A percentile compares a stretch with the other conserved stretches of the same genome.
These are phyloP conservation scores for Percopsis transmontana DNA, from an alignment of 2,113 vertebrate genomes.

Conservation along the genomic window DNA sequence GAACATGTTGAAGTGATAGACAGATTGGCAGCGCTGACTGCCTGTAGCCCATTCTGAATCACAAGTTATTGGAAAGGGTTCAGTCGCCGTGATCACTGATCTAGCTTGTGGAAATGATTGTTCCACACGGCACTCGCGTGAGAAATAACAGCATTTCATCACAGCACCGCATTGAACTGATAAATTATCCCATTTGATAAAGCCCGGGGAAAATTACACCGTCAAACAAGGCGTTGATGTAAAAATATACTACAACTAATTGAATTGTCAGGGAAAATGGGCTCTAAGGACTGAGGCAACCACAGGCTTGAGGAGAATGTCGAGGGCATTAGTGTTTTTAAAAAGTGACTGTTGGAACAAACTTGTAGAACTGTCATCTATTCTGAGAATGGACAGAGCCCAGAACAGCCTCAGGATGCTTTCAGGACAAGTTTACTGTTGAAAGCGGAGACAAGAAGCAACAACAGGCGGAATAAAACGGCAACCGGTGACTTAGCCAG, in stretches of 20 bases:
- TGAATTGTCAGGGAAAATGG: conserved; percentile 43
- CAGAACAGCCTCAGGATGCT: neutral
- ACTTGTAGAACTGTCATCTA: conserved; percentile 17
- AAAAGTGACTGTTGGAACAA: conserved; percentile 20
- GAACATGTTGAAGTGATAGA: conserved; percentile 45
- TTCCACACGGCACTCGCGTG: neutral
- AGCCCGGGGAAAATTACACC: conserved; percentile 22
- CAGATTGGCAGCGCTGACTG: conserved; percentile 35
- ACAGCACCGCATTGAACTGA: conserved; percentile 33
- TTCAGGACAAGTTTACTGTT: conserved; percentile 19
- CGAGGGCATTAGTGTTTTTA: neutral
- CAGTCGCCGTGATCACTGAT: conserved; percentile 38
- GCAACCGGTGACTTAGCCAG: neutral
- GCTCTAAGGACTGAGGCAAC: neutral
- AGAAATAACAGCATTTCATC: conserved; percentile 46
- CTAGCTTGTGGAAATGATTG: conserved; percentile 24
- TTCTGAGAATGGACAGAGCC: neutral
- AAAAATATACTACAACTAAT: conserved; percentile 41
- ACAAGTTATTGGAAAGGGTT: conserved; percentile 33
- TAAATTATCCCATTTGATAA: conserved; percentile 27
- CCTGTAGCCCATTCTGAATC: conserved; percentile 33
- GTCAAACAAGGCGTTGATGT: conserved; percentile 31
- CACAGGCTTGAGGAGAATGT: neutral
- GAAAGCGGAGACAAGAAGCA: neutral
- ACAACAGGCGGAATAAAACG: conserved; percentile 6